Percentiles rank a stretch among this genome's conserved stretches.
These are phyloP conservation scores for Crocodylus rhombifer DNA, from an alignment of 2,797 vertebrate genomes.

Conservation along the genomic window DNA sequence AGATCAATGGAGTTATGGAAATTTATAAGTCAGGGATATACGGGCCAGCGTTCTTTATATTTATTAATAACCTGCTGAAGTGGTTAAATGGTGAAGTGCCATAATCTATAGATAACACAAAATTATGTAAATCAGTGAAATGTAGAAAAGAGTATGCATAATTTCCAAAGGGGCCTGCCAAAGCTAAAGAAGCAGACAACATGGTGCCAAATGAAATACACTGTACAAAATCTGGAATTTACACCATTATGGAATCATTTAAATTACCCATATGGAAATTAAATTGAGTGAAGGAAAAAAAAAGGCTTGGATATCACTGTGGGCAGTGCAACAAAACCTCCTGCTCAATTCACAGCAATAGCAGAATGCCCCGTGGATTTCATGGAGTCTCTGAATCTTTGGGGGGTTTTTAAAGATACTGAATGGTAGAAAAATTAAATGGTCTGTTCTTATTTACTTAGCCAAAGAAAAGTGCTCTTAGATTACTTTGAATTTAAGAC, in stretches of 20 bases:
- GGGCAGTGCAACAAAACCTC: background rate
- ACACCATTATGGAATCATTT: background rate
- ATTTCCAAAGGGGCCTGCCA: background rate
- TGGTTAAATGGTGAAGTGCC: background rate
- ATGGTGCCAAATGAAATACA: background rate
- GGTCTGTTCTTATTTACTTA: too few species aligned
- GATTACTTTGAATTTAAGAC: too few species aligned
- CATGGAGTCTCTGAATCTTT: background rate
- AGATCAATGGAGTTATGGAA: background rate
- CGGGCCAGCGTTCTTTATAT: background rate
- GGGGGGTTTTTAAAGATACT: too few species aligned
- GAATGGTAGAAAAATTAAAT: too few species aligned
- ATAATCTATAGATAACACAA: background rate
- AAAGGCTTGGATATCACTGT: background rate
- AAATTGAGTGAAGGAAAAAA: background rate
- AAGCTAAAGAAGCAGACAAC: background rate
- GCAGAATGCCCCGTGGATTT: background rate
- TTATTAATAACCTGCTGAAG: background rate
- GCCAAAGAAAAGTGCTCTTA: too few species aligned
- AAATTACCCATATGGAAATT: too few species aligned
- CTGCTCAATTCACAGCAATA: background rate
- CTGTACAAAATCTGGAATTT: background rate
- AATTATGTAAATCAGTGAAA: background rate
- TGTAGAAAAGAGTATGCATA: background rate
- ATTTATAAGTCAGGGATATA: background rate